A percentile compares a stretch with the other conserved stretches of the same genome.
Conservation (phyloP, 2,113 vertebrate genomes). For the Rhinopomastus cyanomelas region DNA sequence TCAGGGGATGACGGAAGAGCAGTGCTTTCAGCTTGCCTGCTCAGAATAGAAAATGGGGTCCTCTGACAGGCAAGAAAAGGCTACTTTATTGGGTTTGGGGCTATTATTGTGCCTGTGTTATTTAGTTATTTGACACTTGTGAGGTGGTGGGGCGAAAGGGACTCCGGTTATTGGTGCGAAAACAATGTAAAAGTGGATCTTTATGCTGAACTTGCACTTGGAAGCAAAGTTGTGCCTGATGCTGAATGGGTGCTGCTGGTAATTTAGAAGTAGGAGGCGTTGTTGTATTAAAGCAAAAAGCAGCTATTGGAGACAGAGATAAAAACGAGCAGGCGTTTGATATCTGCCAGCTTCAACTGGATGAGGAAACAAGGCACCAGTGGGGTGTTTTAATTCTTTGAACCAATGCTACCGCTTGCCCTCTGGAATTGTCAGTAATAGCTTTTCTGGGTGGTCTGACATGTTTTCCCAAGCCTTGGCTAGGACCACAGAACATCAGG, state of each 20-base stretch:
- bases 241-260: constrained; percentile 30
- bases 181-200: neutral
- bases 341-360: neutral
- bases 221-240: constrained; percentile 26
- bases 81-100: constrained; percentile 26
- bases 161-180: constrained; percentile 2
- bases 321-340: neutral
- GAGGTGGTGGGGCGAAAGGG: constrained; percentile 1
- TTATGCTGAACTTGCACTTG: neutral
- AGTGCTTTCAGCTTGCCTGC: constrained; percentile 64
- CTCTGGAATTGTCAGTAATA: neutral
- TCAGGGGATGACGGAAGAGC: constrained; percentile 73
- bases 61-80: constrained; percentile 31
- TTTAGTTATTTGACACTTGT: constrained; percentile 43
- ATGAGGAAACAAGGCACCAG: neutral
- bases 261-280: constrained; percentile 43
- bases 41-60: constrained; percentile 71
- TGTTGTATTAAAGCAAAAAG: neutral
- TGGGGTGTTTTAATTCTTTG: neutral
- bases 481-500: no score
- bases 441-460: neutral
- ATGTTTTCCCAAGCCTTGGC: neutral
- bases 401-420: neutral
- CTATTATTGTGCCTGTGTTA: constrained; percentile 37
- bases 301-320: constrained; percentile 21